Evolutionary conservation across 1,140 invertebrate species (phyloP).

Genomic region (Phymastichus coffea): DNA sequence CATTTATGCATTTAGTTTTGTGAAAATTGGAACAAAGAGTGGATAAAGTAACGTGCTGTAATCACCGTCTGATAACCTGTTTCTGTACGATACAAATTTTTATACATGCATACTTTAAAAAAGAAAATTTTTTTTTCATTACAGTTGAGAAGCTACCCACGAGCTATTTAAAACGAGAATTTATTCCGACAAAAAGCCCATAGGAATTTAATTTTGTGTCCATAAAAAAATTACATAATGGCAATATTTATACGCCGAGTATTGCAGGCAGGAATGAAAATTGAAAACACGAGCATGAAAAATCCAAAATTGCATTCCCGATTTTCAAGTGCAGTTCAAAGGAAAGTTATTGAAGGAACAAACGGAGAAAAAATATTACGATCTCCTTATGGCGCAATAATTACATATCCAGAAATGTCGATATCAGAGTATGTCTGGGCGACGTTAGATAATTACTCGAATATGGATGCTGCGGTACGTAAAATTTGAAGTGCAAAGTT

Average conservation of each 20-base stretch:
- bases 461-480: conserved; percentile 64
- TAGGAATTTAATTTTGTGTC: too few relatives aligned
- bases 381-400: conserved; percentile 54
- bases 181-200: too few relatives aligned
- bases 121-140: too few relatives aligned
- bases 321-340: conserved; percentile 26
- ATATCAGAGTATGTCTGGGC: conserved; percentile 68
- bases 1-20: too few relatives aligned
- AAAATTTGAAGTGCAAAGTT: conserved; percentile 9
- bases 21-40: too few relatives aligned
- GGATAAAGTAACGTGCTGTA: too few relatives aligned
- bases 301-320: conserved; percentile 16
- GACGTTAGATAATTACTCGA: conserved; percentile 61
- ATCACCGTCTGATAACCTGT: too few relatives aligned
- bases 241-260: background rate
- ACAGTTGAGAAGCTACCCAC: too few relatives aligned
- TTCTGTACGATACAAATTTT: too few relatives aligned
- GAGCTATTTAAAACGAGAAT: too few relatives aligned
- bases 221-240: background rate
- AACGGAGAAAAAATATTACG: conserved; percentile 46
- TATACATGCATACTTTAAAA: too few relatives aligned
- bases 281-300: background rate
- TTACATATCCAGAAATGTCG: conserved; percentile 57
- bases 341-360: conserved; percentile 35
- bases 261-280: background rate